Evolutionary conservation across 53 echinoderm and acorn worm genomes (phyloP), one percentile per base, ranked within the genome.

Genomic region (Hippasteria phrygiana): DNA sequence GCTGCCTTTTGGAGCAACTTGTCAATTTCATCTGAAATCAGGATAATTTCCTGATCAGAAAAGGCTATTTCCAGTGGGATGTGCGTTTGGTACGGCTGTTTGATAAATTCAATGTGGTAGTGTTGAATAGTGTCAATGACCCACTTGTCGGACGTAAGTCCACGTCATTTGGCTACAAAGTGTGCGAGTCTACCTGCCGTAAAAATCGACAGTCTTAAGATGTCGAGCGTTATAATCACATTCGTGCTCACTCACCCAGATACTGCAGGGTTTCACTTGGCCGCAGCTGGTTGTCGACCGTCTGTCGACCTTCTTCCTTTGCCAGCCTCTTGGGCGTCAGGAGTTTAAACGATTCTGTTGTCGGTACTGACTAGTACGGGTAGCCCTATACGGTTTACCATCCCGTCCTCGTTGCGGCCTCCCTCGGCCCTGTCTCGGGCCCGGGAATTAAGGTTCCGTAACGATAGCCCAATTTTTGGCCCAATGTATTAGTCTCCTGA

Each of bases 171-270:
- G 62, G 62, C 62, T 14, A 62, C 18, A 62, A 62, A 62, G 24
- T 62, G 24, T 20, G 62, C 24, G 62, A 62, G 62, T 62, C 62
- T 62, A 62, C 62, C 17, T 62, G 62, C 62, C 26, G 24, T 62
- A 20, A 11, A 20, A 11, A n/a, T 62, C 18, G 5, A 18, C 26
- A 18, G 17, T 5, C 62, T 11, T 20, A 62, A 5, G 7, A 18
- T 24, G 17, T 11, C 26, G 9, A 48, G 14, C 18, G 62, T 5
- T 24, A 62, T 62, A 62, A 62, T 62, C 62, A 62, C 62, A 62
- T 62, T 62, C 5, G 62, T 62, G 62, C 62, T 62, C 20, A 62
- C 62, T 62, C n/a, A n/a, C n/a, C n/a, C n/a, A n/a, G n/a, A n/a
- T n/a, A n/a, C n/a, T n/a, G n/a, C n/a, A n/a, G n/a, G 4, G 18